These are phyloP conservation scores for Actinemys pallida DNA, from an alignment of 2,113 vertebrate species.

Conservation along the genomic window DNA sequence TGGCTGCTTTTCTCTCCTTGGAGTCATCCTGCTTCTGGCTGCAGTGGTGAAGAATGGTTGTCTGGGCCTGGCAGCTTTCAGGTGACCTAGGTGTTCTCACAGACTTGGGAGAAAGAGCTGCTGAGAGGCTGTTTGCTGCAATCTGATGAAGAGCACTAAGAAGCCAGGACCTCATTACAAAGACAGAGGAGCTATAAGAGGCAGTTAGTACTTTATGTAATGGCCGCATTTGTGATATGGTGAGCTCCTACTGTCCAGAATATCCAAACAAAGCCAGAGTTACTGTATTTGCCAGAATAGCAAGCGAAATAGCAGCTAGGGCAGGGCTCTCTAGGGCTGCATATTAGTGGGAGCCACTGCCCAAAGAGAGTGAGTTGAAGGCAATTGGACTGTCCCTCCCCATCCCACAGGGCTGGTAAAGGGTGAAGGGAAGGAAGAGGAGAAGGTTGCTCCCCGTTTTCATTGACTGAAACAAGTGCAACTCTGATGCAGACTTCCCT, in stretches of 20 bases:
- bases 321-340: accelerated
- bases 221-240: background rate
- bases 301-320: background rate
- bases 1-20: background rate
- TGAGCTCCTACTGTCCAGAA: too few relatives aligned
- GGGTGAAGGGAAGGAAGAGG: accelerated
- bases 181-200: background rate
- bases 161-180: background rate
- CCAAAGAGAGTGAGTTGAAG: background rate
- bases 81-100: background rate
- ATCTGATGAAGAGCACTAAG: background rate
- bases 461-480: accelerated
- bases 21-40: background rate
- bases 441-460: background rate
- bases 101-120: conserved; percentile 12
- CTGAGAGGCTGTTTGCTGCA: conserved; percentile 3
- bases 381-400: background rate
- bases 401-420: background rate
- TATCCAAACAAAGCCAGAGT: background rate
- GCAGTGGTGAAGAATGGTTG: background rate
- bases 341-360: background rate
- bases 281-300: background rate
- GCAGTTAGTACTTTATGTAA: background rate
- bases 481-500: accelerated
- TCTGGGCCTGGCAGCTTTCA: background rate